Evolutionary conservation across 2,113 vertebrate species (phyloP), one percentile per base, ranked within the genome.

Genomic region (Setophaga kirtlandii): DNA sequence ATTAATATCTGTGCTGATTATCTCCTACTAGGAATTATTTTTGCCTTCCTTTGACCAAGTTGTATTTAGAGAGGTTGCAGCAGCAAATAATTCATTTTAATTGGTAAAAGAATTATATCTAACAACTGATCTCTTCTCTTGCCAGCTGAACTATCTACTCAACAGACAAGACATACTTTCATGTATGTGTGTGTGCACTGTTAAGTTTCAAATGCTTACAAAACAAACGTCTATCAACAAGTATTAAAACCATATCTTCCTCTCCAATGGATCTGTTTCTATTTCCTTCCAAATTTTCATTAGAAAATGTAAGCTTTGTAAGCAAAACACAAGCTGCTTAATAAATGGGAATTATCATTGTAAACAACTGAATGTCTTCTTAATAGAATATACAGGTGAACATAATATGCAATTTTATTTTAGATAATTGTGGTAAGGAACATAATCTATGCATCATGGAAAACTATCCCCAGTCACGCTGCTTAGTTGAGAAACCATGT

Each of bases 211-310:
- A 87, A 87, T 37, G 10, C 69, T 71, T 75, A 87, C 14, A 95
- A 96, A 96, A 95, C 89, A 88, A 97, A 41, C 17, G 73, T 37
- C n/a, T 90, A 71, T 77, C n/a, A 94, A 76, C 22, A 52, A 75
- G 4, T 84, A 76, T 92, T 62, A 94, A 91, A 97, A 73, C n/a
- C 62, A 47, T 64, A 64, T 22, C 25, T 84, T 59, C 27, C 21
- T 63, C 15, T 74, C 11, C 21, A 78, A 41, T 0, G 3, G 4
- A 37, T 73, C 17, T 60, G 58, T 44, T 52, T 94, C 15, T 94
- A 63, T 50, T 86, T 25, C 49, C 24, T 88, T 86, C 27, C 11
- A 90, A 84, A 90, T 73, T 87, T 50, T 88, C 58, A 65, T 60
- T 83, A 52, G 49, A 50, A 50, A 50, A 50, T 50, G 24, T 27